phyloP scores from a whole-genome alignment of 2,113 vertebrate species.

The Pavo muticus region DNA sequence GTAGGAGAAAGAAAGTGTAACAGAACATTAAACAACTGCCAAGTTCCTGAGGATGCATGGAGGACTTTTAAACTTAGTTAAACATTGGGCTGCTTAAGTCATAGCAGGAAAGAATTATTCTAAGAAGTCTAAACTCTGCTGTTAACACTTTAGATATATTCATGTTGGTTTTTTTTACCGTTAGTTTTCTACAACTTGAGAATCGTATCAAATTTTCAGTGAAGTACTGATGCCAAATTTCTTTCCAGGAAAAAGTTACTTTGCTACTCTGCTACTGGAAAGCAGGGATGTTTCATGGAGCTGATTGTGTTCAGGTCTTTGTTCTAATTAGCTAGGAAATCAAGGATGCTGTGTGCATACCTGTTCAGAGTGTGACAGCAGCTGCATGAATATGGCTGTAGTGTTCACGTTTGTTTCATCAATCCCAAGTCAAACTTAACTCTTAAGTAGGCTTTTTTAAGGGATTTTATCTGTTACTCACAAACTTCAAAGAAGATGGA shows the following conservation, averaged over 20 bases:
- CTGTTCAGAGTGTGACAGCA: not conserved
- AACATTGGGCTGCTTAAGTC: not conserved
- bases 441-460: not conserved
- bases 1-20: not conserved
- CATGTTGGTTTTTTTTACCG: not conserved
- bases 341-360: not conserved
- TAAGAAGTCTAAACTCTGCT: not conserved
- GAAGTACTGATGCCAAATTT: not conserved
- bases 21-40: not conserved
- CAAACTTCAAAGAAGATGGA: not conserved
- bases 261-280: not conserved
- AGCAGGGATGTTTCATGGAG: not conserved
- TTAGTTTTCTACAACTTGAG: not conserved
- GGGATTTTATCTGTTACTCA: not conserved
- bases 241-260: rapidly evolving
- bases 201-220: not conserved
- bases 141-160: not conserved
- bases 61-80: not conserved
- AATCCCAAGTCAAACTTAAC: not conserved
- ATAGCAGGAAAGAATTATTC: not conserved
- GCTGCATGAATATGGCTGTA: not conserved
- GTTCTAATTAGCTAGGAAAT: not conserved
- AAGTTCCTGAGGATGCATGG: not conserved
- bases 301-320: not conserved
- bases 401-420: not conserved